Evolutionary conservation across 2,888 invertebrate species (phyloP), one percentile per base, ranked within the genome.

Genomic region (Pyrgus malvae): DNA sequence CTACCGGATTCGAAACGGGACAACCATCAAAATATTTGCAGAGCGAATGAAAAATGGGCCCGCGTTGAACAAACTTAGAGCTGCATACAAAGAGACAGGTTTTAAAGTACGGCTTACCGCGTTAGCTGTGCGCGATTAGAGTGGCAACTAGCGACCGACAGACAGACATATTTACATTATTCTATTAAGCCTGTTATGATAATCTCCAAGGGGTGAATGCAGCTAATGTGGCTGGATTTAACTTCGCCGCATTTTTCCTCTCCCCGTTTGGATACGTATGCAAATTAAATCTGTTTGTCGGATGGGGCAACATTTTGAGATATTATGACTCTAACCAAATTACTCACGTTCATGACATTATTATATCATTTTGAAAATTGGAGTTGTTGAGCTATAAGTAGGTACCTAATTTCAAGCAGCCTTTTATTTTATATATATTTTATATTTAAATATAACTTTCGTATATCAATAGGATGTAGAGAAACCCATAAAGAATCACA

Each of bases 1-100:
- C 37, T 53, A 38, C 38, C 27, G 37, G 35, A 37, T 53, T 53
- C 17, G 51, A 45, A 45, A 38, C 37, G 35, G 42, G 35, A 77
- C 74, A 74, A 76, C 78, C 72, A 80, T 87, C 87, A 88, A 76
- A 89, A 89, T 88, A 88, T 89, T 89, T 88, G 81, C 83, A 64
- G 69, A 80, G 71, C 71, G 71, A 64, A 83, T 88, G 81, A 86
- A 83, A 82, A 81, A 86, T 83, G 72, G 70, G 57, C 69, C 76
- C 79, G 73, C 66, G 70, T 65, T 76, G 72, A 77, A 80, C 76
- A 78, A 76, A 79, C 71, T 74, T 62, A 64, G 73, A 77, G 76
- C 67, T 58, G 66, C 66, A 55, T 65, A 64, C 79, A 76, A 83
- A 76, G 76, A 77, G 75, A 75, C 74, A 76, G 76, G 77, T 81